Conservation (phyloP, 2,113 vertebrate species). For the Tragelaphus imberbis region DNA sequence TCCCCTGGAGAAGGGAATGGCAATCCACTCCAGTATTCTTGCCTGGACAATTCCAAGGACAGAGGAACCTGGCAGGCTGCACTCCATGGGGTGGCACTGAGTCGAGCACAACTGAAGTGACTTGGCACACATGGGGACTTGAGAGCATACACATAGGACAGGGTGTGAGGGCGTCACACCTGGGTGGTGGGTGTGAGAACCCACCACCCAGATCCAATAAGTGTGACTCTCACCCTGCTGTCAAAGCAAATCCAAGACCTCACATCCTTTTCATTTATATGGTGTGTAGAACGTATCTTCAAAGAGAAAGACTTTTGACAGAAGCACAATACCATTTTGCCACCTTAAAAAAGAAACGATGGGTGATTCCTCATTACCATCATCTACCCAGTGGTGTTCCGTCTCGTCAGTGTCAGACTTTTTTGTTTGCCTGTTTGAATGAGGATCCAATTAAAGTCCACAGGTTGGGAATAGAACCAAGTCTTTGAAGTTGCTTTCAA, state of each 20-base stretch:
- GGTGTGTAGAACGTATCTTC: not conserved
- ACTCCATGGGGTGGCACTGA: not conserved
- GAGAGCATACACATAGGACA: not conserved
- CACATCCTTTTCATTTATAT: too few relatives aligned
- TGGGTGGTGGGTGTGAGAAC: too few relatives aligned
- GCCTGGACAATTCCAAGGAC: not conserved
- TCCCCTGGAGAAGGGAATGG: not conserved
- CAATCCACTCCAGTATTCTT: not conserved
- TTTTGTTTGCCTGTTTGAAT: not conserved
- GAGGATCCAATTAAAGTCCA: not conserved
- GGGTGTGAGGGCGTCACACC: not conserved
- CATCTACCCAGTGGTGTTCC: fast-evolving
- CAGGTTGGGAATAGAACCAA: not conserved
- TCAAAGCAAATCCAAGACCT: too few relatives aligned
- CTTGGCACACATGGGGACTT: not conserved
- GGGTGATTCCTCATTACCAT: not conserved
- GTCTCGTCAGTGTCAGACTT: not conserved
- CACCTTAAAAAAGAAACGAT: not conserved
- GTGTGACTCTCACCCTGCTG: not conserved
- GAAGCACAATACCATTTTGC: not conserved
- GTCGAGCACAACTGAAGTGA: not conserved
- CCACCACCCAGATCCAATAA: not conserved
- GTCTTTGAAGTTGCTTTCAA: not conserved
- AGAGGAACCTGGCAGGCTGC: not conserved
- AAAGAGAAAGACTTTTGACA: not conserved